phyloP scores from a whole-genome alignment of 2,888 invertebrate species.

The Trichogramma evanescens region DNA sequence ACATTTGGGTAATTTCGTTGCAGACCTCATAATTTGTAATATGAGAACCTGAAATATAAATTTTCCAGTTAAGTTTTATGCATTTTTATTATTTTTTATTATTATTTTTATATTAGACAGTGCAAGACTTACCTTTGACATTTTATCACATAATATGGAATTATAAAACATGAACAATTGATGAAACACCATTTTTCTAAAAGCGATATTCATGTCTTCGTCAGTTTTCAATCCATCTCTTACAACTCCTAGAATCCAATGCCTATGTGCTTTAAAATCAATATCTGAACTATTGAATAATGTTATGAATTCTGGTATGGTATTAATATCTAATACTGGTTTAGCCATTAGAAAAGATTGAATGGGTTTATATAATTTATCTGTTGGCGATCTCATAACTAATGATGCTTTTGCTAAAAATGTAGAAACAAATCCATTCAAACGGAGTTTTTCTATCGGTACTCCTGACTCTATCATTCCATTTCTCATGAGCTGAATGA shows the following conservation, averaged over 20 bases:
- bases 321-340: constrained; percentile 65
- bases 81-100: no score
- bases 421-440: constrained; percentile 58
- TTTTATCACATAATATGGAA: constrained; percentile 57
- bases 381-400: constrained; percentile 66
- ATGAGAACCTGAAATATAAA: constrained; percentile 50
- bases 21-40: constrained; percentile 58
- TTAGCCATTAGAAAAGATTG: constrained; percentile 73
- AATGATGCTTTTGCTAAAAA: constrained; percentile 67
- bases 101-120: neutral
- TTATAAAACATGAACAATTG: constrained; percentile 67
- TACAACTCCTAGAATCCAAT: constrained; percentile 73
- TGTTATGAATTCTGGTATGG: constrained; percentile 82
- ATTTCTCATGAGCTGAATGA: constrained; percentile 61
- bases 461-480: constrained; percentile 48
- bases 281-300: constrained; percentile 75
- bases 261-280: constrained; percentile 60
- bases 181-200: constrained; percentile 70
- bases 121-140: constrained; percentile 50
- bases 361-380: constrained; percentile 71
- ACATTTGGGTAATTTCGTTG: constrained; percentile 60
- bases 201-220: constrained; percentile 65
- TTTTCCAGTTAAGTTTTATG: neutral
- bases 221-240: constrained; percentile 69
- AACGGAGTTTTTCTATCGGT: constrained; percentile 30